phyloP scores from a whole-genome alignment of 2,113 vertebrate species.

The Myrmecobius fasciatus region DNA sequence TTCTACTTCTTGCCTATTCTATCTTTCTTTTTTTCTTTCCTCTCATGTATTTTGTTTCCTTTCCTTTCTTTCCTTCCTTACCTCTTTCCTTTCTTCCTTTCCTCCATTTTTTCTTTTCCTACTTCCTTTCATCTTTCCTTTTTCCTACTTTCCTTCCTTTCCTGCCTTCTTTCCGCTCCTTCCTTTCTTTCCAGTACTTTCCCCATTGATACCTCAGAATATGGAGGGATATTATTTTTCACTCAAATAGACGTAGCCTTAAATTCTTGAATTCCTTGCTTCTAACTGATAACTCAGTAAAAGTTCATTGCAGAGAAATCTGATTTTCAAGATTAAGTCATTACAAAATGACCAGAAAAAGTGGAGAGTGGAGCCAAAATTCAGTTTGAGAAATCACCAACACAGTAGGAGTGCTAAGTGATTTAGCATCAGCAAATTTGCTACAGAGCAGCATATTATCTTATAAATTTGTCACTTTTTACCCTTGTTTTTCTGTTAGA shows the following conservation, averaged over 20 bases:
- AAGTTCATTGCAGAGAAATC: background rate
- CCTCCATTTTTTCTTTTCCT: background rate
- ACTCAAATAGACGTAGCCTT: background rate
- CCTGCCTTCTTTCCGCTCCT: background rate
- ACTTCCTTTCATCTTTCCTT: background rate
- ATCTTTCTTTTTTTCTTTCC: background rate
- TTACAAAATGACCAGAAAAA: background rate
- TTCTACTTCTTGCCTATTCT: background rate
- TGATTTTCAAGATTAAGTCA: background rate
- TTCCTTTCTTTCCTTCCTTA: background rate
- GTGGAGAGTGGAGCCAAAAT: constrained; percentile 10
- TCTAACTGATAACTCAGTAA: background rate
- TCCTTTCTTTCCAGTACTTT: background rate
- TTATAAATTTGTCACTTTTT: constrained; percentile 8
- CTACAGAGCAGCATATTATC: background rate
- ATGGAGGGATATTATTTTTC: background rate
- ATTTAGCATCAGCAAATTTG: constrained; percentile 28
- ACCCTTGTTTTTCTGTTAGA: background rate
- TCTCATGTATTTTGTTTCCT: no score
- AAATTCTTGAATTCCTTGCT: background rate
- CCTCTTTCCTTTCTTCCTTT: background rate
- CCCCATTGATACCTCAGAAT: background rate
- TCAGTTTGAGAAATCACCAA: constrained; percentile 11
- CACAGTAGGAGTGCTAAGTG: background rate
- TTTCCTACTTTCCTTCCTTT: no score